These are phyloP conservation scores for Dendroctonus valens DNA, from an alignment of 1,140 invertebrate species.

Conservation along the genomic window DNA sequence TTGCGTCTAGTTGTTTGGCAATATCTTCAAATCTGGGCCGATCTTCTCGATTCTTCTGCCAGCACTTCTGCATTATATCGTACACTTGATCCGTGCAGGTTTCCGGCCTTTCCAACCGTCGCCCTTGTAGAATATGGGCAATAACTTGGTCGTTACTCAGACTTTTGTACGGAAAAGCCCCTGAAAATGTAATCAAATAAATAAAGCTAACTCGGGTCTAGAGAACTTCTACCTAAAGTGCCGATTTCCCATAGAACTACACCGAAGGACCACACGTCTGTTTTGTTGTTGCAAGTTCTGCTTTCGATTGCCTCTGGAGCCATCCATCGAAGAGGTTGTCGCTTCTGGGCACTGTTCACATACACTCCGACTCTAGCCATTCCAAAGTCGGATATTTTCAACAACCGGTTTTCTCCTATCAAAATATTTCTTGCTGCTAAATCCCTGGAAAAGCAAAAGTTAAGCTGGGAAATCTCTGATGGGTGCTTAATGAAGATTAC, in stretches of 20 bases:
- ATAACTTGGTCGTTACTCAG: conserved; percentile 62
- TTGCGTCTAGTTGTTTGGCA: conserved; percentile 55
- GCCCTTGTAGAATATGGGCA: conserved; percentile 51
- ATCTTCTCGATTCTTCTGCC: conserved; percentile 58
- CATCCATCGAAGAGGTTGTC: conserved; percentile 73
- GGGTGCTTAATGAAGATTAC: conserved; percentile 47
- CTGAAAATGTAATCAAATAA: conserved; percentile 43
- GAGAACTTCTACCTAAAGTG: conserved; percentile 62
- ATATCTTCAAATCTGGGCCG: conserved; percentile 63
- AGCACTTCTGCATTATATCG: conserved; percentile 67
- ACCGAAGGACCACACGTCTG: conserved; percentile 82
- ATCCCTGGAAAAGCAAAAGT: conserved; percentile 56
- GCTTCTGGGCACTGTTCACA: conserved; percentile 59
- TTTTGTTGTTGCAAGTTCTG: conserved; percentile 68
- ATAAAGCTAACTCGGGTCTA: not conserved
- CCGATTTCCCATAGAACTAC: conserved; percentile 83
- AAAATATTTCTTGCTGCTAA: conserved; percentile 75
- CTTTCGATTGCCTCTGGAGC: conserved; percentile 74
- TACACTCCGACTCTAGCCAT: conserved; percentile 68
- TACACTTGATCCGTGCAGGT: conserved; percentile 68
- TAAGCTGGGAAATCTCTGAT: not conserved
- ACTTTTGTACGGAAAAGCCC: conserved; percentile 70
- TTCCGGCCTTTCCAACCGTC: conserved; percentile 65
- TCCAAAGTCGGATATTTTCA: conserved; percentile 81
- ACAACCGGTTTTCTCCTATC: conserved; percentile 61